Base-by-base conservation (phyloP, 2,113 vertebrate genomes). In the Epinephelus lanceolatus region DNA sequence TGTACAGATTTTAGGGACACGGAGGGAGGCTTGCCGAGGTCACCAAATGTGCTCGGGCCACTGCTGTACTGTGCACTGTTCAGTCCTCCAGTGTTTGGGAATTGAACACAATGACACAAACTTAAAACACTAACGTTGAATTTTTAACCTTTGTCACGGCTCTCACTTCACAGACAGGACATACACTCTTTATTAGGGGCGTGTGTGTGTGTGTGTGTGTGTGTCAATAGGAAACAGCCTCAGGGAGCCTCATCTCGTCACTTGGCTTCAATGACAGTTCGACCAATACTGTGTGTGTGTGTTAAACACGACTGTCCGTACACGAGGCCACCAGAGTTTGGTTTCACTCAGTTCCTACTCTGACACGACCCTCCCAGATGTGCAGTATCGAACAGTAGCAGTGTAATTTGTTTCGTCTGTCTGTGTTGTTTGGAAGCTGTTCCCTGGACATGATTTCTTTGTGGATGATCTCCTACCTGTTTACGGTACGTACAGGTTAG, bases 361-460 rank as follows among this genome's bases (percentile, higher is more conserved):
- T 15, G 66, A 12, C 37, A 57, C 19, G 12, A n/a, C 8, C 13
- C 23, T 25, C 19, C 6, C 19, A 62, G 17, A 23, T 25, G 23
- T 18, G 51, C 6, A 0, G 19, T 25, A 15, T 37, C 25, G 13
- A 52, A n/a, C 19, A 52, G 27, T 7, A 60, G 37, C 18, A n/a
- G 33, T 42, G 10, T 11, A 21, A 21, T 25, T 53, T 27, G 25
- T 27, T 33, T 55, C 4, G 14, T 51, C 15, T 73, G n/a, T 75
- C 13, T 78, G 66, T 17, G 5, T 55, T 11, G 12, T 42, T 63
- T 79, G 33, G 66, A 79, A 14, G 25, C 53, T 33, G 33, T 40
- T n/a, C 9, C 63, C 19, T 57, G 76, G 76, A 89, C 67, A 93
- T 92, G 84, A 90, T 92, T 60, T 88, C 88, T 66, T 68, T 89